Percentiles rank a stretch among this genome's conserved stretches.
Conservation (phyloP, 2,888 invertebrate genomes). For the Tipula confusa region DNA sequence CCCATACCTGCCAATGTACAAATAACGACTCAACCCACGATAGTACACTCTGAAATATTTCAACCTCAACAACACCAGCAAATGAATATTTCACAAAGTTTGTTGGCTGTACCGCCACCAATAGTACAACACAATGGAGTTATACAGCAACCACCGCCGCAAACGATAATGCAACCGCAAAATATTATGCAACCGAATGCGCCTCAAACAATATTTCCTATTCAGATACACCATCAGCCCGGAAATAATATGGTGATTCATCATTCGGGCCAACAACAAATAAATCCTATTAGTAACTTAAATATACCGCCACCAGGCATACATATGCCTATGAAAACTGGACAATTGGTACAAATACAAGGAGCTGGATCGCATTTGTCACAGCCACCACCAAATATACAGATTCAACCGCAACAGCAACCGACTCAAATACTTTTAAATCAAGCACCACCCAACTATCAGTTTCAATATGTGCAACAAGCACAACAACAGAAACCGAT, state of each 20-base stretch:
- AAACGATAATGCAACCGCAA: constrained; percentile 39
- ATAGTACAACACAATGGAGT: constrained; percentile 10
- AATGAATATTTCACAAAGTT: constrained; percentile 38
- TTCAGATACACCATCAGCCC: constrained; percentile 39
- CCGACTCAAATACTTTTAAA: constrained; percentile 36
- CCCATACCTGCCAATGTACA: constrained; percentile 29
- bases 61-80: constrained; percentile 35
- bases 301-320: constrained; percentile 37
- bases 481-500: constrained; percentile 34
- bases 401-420: constrained; percentile 36
- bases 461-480: constrained; percentile 38
- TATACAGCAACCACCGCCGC: constrained; percentile 30
- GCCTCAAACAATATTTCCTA: constrained; percentile 37
- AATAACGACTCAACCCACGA: constrained; percentile 32
- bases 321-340: constrained; percentile 37
- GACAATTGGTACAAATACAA: constrained; percentile 37
- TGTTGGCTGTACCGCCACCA: constrained; percentile 38
- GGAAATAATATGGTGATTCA: constrained; percentile 39
- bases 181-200: constrained; percentile 36
- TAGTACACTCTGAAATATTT: constrained; percentile 28
- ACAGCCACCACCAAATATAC: constrained; percentile 38
- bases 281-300: constrained; percentile 36
- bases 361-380: constrained; percentile 37
- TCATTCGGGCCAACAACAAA: constrained; percentile 33
- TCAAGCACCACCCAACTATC: constrained; percentile 37